Evolutionary conservation across 2,888 invertebrate species (phyloP).

Genomic region (Ceramica pisi): DNA sequence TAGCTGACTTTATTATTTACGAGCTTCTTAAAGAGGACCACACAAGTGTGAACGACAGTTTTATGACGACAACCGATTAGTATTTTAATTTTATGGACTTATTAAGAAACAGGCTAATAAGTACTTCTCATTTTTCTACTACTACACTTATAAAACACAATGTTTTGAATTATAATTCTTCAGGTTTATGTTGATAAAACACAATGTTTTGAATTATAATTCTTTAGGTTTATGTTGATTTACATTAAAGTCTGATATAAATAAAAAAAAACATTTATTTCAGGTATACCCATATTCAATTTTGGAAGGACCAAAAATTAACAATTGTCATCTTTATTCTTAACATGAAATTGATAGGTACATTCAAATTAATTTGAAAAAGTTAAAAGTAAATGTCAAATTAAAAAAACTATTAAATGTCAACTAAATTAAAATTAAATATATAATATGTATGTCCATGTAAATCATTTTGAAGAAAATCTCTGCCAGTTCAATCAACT

Average conservation of each 20-base stretch:
- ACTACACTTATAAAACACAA: background rate
- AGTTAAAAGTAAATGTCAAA: too few relatives aligned
- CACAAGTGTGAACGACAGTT: conserved; percentile 34
- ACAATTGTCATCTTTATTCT: too few relatives aligned
- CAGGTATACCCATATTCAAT: too few relatives aligned
- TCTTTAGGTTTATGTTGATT: background rate
- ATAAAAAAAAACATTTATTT: too few relatives aligned
- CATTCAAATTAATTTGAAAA: too few relatives aligned
- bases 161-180: background rate
- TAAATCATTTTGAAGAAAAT: background rate
- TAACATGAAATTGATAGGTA: too few relatives aligned
- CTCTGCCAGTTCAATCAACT: background rate
- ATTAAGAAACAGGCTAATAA: background rate
- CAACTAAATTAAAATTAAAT: too few relatives aligned
- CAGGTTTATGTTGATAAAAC: background rate
- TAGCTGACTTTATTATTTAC: conserved; percentile 46
- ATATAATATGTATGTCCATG: too few relatives aligned
- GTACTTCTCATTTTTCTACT: background rate
- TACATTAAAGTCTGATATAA: background rate
- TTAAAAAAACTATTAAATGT: too few relatives aligned
- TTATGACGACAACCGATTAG: conserved; percentile 25
- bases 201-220: background rate
- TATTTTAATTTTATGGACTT: background rate
- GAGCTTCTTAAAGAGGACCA: conserved; percentile 39
- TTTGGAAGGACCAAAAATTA: too few relatives aligned